Base-by-base conservation (phyloP, 1,140 invertebrate species). In the Diabrotica virgifera region DNA sequence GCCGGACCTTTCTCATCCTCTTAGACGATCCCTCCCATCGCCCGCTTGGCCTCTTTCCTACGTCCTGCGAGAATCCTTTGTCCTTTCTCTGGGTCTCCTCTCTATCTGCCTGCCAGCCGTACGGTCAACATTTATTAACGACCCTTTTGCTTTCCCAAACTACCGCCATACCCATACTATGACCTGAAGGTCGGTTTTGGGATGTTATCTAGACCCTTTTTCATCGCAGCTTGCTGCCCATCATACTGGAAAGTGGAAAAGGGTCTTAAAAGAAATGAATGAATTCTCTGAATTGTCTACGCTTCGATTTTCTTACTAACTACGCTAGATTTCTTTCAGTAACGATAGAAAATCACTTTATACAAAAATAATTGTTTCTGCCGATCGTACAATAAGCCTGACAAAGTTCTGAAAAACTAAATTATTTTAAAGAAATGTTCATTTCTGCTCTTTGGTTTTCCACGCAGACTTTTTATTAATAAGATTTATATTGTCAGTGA, bases 1-100 rank as follows among this genome's bases (percentile, higher is more conserved):
- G 14, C 58, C 59, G 62, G 64, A 63, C 66, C 66, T 62, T 69
- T 69, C 67, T 63, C 64, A 65, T 66, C 59, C 64, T 59, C 67
- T 59, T 62, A 46, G 63, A 63, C 58, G 65, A 56, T 40, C 64
- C 37, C 46, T 58, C 64, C 59, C 57, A 65, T 53, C 56, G 51
- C 63, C 63, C 59, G 36, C 12, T 57, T 12, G 24, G 24, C 36
- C 55, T 57, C 55, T 36, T 57, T 46, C 40, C 40, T 46, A 6
- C 40, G 40, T 46, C 40, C 40, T 46, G 40, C 40, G 58, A 40
- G 38, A 40, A 59, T 37, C 58, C 38, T 59, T 59, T 59, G 58
- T 59, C 58, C 58, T 59, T 59, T 59, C 58, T 36, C 58, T 37
- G 12, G 58, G 37, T 51, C 58, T 59, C 38, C 40, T 46, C 58